A percentile compares a stretch with the other conserved stretches of the same genome.
phyloP scores from a whole-genome alignment of 2,888 invertebrate genomes.

The Lumbricus terrestris region DNA sequence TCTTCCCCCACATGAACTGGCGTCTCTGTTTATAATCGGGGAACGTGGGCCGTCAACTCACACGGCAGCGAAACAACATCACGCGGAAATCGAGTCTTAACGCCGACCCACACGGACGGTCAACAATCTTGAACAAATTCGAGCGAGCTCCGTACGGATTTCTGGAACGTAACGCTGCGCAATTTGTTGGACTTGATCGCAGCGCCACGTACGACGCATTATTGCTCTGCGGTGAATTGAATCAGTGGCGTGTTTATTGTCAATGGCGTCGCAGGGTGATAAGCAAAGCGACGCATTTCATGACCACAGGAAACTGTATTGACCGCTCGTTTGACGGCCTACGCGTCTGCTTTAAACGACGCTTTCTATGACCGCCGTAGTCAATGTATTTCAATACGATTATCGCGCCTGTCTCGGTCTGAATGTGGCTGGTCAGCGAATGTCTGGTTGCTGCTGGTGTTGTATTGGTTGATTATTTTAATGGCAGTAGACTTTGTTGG shows the following conservation, averaged over 20 bases:
- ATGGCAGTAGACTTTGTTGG: not conserved
- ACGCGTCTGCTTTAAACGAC: not conserved
- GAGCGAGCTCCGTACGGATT: not conserved
- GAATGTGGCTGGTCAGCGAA: not conserved
- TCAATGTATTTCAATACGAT: not conserved
- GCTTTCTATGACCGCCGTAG: not conserved
- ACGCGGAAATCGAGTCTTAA: not conserved
- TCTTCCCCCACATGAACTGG: not conserved
- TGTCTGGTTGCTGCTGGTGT: not conserved
- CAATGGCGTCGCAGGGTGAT: not conserved
- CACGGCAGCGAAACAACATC: not conserved
- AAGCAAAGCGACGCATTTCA: not conserved
- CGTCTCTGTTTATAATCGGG: not conserved
- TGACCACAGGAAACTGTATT: not conserved
- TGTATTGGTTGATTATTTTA: not conserved
- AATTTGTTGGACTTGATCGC: not conserved
- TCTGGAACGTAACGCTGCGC: not conserved
- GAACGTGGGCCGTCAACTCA: not conserved
- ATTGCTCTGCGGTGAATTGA: not conserved
- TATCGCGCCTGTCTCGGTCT: not conserved
- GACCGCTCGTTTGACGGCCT: not conserved
- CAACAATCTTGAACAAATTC: not conserved
- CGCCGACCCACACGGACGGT: not conserved
- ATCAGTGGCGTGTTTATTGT: not conserved
- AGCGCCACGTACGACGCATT: not conserved